Evolutionary conservation across 2,888 invertebrate genomes (phyloP), one percentile per base, ranked within the genome.

Genomic region (Aphidius colemani): DNA sequence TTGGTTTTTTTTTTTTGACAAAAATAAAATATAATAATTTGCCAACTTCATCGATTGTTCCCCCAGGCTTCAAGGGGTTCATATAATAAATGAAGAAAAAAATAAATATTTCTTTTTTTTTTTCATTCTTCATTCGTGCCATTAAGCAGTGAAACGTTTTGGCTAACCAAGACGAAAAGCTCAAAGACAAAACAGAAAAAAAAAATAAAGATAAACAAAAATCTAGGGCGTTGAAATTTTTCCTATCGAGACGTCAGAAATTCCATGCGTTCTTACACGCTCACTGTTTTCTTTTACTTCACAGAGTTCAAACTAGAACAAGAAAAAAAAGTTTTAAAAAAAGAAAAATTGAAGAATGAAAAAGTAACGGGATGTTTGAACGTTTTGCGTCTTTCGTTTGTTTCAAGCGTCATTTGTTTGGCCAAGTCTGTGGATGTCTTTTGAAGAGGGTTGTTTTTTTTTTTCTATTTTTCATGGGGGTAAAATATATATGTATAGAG

Each of bases 371-470:
- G 53, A 53, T n/a, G 46, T 18, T 43, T 45, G 41, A 41, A 50
- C 13, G 72, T 68, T 64, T 61, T 71, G 74, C 74, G 74, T 79
- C 78, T 81, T 81, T 75, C 78, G 78, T 81, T 81, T 81, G 81
- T 81, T 82, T 81, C 82, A 81, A 81, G 81, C 81, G 77, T 80
- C 81, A 82, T 82, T 82, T 81, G 78, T 82, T 82, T 79, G 78
- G 73, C 72, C 30, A 69, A 69, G 61, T 66, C 66, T 67, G 67
- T 66, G 68, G 67, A 61, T 64, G 53, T 64, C 61, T 53, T 60
- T 51, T 53, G 49, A 48, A 58, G 61, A 48, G 63, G 62, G 65
- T 66, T 56, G 11, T 51, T 61, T 66, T 65, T 61, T 53, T 53
- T 53, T 46, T 57, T 41, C 48, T 46, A 10, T 41, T 61, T 48